These are phyloP conservation scores for Merluccius polli DNA, from an alignment of 2,797 vertebrate species.

Conservation along the genomic window DNA sequence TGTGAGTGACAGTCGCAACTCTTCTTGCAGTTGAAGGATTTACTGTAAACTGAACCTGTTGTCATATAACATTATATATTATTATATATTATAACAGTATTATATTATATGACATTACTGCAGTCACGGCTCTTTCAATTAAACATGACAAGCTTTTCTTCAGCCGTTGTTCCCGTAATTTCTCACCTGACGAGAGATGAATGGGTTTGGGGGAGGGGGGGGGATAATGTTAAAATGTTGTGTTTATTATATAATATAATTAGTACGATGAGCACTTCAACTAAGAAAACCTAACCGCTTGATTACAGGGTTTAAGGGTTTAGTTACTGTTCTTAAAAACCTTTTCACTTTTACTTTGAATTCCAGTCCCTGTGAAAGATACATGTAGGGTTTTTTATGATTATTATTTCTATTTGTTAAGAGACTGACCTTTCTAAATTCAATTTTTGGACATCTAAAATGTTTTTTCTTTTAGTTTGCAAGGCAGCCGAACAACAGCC, in stretches of 20 bases:
- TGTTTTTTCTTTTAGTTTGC: constrained; percentile 77
- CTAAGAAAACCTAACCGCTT: too few relatives aligned
- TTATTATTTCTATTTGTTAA: constrained; percentile 79
- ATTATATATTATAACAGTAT: too few relatives aligned
- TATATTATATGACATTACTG: constrained; percentile 49
- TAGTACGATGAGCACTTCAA: neutral
- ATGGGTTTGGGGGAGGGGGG: neutral
- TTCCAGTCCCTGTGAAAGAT: constrained; percentile 45
- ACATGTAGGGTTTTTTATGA: constrained; percentile 54
- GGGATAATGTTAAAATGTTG: neutral
- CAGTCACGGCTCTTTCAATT: constrained; percentile 45
- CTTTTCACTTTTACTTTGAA: constrained; percentile 31
- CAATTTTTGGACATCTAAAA: constrained; percentile 91
- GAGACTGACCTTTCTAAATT: constrained; percentile 94
- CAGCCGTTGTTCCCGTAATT: constrained; percentile 24
- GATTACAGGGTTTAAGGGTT: constrained; percentile 2
- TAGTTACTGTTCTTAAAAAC: constrained; percentile 12
- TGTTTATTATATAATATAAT: neutral
- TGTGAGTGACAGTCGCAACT: constrained; percentile 69
- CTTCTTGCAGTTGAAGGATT: constrained; percentile 57
- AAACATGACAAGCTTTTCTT: constrained; percentile 53
- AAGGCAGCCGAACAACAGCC: constrained; percentile 88
- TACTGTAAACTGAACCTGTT: constrained; percentile 52
- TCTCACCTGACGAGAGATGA: constrained; percentile 10
- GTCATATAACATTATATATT: constrained; percentile 50